Base-by-base conservation (phyloP, 2,113 vertebrate species). In the Eudorcas thomsonii region DNA sequence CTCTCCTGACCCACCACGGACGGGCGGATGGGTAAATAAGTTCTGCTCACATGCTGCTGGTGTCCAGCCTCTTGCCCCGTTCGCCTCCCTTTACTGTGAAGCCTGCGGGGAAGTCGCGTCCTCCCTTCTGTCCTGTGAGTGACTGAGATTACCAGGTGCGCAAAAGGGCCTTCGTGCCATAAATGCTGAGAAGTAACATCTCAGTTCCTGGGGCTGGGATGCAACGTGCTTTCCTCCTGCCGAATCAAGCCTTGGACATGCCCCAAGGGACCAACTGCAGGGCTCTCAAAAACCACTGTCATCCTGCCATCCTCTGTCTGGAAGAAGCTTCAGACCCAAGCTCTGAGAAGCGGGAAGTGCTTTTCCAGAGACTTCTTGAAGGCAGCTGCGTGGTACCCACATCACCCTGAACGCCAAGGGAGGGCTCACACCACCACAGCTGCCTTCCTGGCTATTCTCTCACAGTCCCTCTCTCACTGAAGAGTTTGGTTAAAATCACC, bases 111-210 rank as follows among this genome's bases (percentile, higher is more conserved):
- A 13, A 55, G n/a, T 33, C 21, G 1, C 21, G 17, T 67, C 25
- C 6, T 2, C 21, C 36, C 16, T 52, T 83, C 21, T 19, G 26
- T 28, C 26, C 77, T 33, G 45, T 54, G 26, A 54, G 45, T 87
- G 50, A 28, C 28, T 9, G 94, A 10, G 15, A 83, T 5, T 4
- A 9, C 28, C 57, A 60, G 52, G 11, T 67, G 36, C 16, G 8
- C 0, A 12, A 54, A 21, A 7, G 17, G 4, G 9, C 57, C 62
- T 90, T 54, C 1, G 5, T 74, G 39, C 21, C 59, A 11, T 59
- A 25, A 87, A 84, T 26, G 97, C 96, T 30, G 78, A 91, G 78
- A 86, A 64, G 54, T 33, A 90, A 43, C 3, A 85, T 55, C 86
- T 88, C 36, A 52, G 82, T 9, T 64, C 45, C 33, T 2, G 39